These are phyloP conservation scores for Gymnoscopelus braueri DNA, from an alignment of 2,797 vertebrate species.

Conservation along the genomic window DNA sequence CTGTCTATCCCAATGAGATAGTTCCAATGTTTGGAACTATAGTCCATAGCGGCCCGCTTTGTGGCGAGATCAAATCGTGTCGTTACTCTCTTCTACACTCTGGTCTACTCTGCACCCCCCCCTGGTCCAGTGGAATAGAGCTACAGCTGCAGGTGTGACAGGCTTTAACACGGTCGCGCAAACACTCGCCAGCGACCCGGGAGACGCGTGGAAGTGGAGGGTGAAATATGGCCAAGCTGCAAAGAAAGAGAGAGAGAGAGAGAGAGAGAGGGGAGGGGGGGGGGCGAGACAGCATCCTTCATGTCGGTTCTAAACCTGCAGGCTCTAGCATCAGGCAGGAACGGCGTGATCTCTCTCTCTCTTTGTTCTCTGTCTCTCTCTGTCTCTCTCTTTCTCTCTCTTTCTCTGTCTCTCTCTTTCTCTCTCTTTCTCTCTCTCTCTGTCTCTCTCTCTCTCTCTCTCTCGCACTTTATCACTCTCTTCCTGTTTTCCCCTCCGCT, in stretches of 20 bases:
- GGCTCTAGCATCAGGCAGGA: constrained; percentile 3
- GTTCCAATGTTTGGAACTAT: too few relatives aligned
- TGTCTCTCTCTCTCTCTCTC: neutral
- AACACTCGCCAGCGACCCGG: constrained; percentile 10
- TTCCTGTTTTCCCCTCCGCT: neutral
- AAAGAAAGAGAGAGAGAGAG: neutral
- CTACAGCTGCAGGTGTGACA: neutral
- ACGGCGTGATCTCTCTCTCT: neutral
- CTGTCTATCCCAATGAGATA: too few relatives aligned
- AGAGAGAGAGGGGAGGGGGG: neutral
- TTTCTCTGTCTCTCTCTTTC: neutral
- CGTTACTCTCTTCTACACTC: too few relatives aligned
- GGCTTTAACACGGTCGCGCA: constrained; percentile 14
- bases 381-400: neutral
- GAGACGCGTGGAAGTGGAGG: constrained; percentile 11
- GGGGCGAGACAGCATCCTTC: neutral
- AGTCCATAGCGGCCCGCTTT: too few relatives aligned
- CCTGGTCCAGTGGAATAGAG: too few relatives aligned
- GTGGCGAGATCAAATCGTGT: too few relatives aligned
- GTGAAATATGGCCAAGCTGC: neutral
- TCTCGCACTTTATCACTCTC: neutral
- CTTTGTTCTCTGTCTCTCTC: neutral
- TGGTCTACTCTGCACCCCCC: too few relatives aligned
- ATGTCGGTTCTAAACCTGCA: neutral
- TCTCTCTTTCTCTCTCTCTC: neutral